Evolutionary conservation across 2,888 invertebrate genomes (phyloP).

Genomic region (Dromius quadrimaculatus): DNA sequence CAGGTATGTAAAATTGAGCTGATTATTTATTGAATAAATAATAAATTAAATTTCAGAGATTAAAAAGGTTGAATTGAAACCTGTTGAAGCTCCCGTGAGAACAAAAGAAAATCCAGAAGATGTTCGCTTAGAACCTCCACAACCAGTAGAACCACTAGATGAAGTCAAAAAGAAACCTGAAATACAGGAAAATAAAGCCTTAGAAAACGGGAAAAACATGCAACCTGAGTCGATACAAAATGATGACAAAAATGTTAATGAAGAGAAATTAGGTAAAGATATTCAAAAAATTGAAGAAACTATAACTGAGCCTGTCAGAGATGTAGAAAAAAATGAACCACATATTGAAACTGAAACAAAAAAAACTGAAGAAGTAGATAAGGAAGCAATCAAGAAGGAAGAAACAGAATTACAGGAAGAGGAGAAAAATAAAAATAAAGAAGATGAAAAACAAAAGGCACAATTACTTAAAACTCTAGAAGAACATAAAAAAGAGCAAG

Average conservation of each 20-base stretch:
- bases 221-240: too few species aligned
- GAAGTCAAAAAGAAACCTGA: conserved; percentile 56
- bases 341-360: conserved; percentile 56
- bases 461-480: conserved; percentile 75
- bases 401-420: conserved; percentile 65
- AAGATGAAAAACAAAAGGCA: conserved; percentile 60
- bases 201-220: too few species aligned
- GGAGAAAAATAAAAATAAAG: conserved; percentile 61
- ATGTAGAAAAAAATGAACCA: conserved; percentile 65
- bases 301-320: conserved; percentile 63
- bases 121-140: conserved; percentile 64
- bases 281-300: conserved; percentile 56
- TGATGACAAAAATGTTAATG: conserved; percentile 10
- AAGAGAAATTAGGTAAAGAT: neutral
- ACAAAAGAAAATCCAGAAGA: conserved; percentile 66
- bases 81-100: neutral
- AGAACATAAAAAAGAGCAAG: conserved; percentile 77
- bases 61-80: conserved; percentile 8
- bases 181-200: neutral
- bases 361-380: conserved; percentile 67
- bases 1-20: conserved; percentile 31
- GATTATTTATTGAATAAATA: conserved; percentile 4
- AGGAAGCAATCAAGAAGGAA: conserved; percentile 66
- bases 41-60: conserved; percentile 6
- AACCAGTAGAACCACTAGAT: conserved; percentile 64